Evolutionary conservation across 37 sponge, comb jelly and placozoan genomes (phyloP), one percentile per base, ranked within the genome.

Genomic region (Agelas oroides): DNA sequence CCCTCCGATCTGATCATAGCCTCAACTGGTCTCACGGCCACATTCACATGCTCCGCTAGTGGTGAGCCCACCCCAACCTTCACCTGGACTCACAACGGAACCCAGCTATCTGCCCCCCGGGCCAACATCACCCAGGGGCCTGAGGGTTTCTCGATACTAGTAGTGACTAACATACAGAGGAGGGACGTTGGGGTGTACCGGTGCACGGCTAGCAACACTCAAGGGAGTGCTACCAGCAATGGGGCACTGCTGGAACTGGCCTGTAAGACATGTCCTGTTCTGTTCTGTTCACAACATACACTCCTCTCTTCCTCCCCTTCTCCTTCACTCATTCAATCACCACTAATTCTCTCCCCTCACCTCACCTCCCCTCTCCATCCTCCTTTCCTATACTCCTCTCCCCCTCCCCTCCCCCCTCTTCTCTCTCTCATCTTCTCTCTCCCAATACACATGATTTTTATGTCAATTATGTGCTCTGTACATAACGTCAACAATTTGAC

Each of bases 11-110:
- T 80, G 0, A 75, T 79, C 18, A 46, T 84, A 1, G 36, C 59
- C 5, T 73, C 57, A 25, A 31, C 70, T 25, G 89, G 89, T 34
- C 58, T 33, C 21, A 11, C 54, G 8, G 82, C 86, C 18, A 65
- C 75, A 0, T 68, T 92, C n/a, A 38, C 63, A 59, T 92, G 93
- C 68, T 76, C 82, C 11, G 79, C 75, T 27, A 59, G 72, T 67
- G 93, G 89, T 5, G 60, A 80, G 37, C 93, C 93, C 14, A 21
- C 73, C n/a, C 93, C 93, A 13, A 59, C 78, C 18, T 21, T 85
- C 54, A 73, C 65, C 5, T 92, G 93, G 93, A 30, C 38, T 6
- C 65, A 60, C 27, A 54, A 70, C 61, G 72, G 60, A 12, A n/a
- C 15, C 53, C 36, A 69, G 32, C n/a, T 86, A 13, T 13, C 46